Evolutionary conservation across 2,888 invertebrate species (phyloP), one percentile per base, ranked within the genome.

Genomic region (Ganaspis brasiliensis): DNA sequence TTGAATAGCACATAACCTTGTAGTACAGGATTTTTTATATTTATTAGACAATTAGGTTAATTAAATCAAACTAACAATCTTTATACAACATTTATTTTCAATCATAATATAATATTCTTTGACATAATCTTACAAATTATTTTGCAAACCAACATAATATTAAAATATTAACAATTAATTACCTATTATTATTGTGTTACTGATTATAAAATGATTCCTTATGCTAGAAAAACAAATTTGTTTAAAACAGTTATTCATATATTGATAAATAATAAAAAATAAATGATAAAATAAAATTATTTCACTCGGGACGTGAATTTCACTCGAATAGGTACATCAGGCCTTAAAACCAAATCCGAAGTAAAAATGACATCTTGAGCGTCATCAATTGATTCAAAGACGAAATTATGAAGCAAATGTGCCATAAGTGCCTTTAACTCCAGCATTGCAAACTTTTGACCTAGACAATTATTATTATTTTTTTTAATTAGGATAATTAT

Each of bases 381-480:
- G 6, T 49, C 35, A 31, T 84, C 84, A 14, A 85, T 76, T 10
- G 84, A 72, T 61, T 81, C 78, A 24, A 85, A 72, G 3, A 76
- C 72, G 26, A 84, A 85, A 57, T 85, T 75, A 21, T 79, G 77
- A 10, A 86, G 73, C 24, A 85, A 77, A 14, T 77, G 49, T 12
- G 75, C 79, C 8, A 82, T 52, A 16, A 82, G 40, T 8, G 80
- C 61, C 73, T 86, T 86, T 49, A 84, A 21, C 73, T 83, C 83
- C 10, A 83, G 21, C 72, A 81, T 79, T 9, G 81, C 81, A 52
- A 80, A 80, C 35, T 81, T 81, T 71, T 82, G 81, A 74, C 81
- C 81, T 81, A 5, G 21, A 63, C 35, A 21, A 12, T 5, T 16
- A 61, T 1, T 61, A n/a, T 26, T 24, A 57, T 52, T 52, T 24